A percentile compares a stretch with the other conserved stretches of the same genome.
Conservation (phyloP, 2,888 invertebrate genomes). For the Drosophila pseudotakahashii region DNA sequence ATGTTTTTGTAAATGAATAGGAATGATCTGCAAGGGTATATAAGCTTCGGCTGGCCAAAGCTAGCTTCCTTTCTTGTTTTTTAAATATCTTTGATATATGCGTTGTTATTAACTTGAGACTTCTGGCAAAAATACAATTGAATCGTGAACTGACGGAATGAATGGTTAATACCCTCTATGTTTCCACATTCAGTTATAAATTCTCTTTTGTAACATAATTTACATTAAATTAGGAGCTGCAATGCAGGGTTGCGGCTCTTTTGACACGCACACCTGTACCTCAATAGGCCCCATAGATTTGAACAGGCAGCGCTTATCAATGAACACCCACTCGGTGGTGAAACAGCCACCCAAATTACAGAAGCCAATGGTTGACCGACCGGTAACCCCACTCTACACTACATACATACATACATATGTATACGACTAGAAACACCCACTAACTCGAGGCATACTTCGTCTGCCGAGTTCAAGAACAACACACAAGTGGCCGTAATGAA, state of each 20-base stretch:
- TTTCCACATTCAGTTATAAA: neutral
- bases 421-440: neutral
- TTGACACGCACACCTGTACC: conserved; percentile 25
- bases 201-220: conserved; percentile 6
- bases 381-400: no score
- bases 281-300: neutral
- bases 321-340: conserved; percentile 4
- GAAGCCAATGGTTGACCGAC: conserved; percentile 18
- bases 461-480: conserved; percentile 26
- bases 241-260: conserved; percentile 13
- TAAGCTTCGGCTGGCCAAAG: no score
- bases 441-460: neutral
- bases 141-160: neutral
- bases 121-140: neutral
- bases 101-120: no score
- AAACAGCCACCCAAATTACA: neutral
- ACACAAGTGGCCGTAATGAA: conserved; percentile 48
- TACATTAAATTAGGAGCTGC: neutral
- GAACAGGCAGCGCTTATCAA: conserved; percentile 7
- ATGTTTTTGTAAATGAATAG: no score
- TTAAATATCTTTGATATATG: no score
- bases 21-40: no score
- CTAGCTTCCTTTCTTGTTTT: no score
- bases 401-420: no score
- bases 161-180: neutral